phyloP scores from a whole-genome alignment of 2,113 vertebrate genomes.

The Cryptoleucopteryx plumbea region DNA sequence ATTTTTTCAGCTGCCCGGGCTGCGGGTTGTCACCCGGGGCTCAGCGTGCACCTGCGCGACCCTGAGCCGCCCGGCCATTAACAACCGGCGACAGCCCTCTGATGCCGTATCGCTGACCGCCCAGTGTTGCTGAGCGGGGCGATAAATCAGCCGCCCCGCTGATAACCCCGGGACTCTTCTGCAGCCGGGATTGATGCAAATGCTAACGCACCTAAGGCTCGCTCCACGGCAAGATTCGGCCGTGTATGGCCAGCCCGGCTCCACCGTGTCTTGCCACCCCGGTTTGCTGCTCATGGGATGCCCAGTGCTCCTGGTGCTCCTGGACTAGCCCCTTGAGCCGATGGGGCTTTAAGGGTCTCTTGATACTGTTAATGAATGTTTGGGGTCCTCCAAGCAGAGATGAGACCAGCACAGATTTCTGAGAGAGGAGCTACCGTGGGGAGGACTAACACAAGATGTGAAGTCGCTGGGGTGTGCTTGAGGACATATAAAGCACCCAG shows the following conservation, averaged over 20 bases:
- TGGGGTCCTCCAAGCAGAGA: background rate
- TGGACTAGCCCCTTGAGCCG: background rate
- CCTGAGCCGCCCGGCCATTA: background rate
- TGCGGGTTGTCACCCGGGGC: conserved; percentile 44
- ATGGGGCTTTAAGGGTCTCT: background rate
- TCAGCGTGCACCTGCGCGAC: conserved; percentile 61
- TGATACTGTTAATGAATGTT: background rate
- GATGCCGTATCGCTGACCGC: background rate
- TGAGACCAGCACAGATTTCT: background rate
- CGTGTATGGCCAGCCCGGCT: rapidly evolving
- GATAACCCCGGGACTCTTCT: background rate
- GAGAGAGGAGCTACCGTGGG: background rate
- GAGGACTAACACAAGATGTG: background rate
- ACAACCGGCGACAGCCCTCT: conserved; percentile 25
- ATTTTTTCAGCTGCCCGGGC: conserved; percentile 63
- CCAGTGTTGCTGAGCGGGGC: rapidly evolving
- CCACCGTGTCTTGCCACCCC: rapidly evolving
- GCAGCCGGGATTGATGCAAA: background rate
- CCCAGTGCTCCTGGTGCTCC: background rate
- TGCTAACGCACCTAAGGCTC: rapidly evolving
- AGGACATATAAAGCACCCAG: background rate
- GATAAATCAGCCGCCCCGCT: background rate
- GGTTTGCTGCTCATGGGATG: rapidly evolving
- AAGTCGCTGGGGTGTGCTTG: background rate
- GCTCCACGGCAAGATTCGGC: rapidly evolving